Base-by-base conservation (phyloP, 2,797 vertebrate genomes). In the Spheniscus humboldti region DNA sequence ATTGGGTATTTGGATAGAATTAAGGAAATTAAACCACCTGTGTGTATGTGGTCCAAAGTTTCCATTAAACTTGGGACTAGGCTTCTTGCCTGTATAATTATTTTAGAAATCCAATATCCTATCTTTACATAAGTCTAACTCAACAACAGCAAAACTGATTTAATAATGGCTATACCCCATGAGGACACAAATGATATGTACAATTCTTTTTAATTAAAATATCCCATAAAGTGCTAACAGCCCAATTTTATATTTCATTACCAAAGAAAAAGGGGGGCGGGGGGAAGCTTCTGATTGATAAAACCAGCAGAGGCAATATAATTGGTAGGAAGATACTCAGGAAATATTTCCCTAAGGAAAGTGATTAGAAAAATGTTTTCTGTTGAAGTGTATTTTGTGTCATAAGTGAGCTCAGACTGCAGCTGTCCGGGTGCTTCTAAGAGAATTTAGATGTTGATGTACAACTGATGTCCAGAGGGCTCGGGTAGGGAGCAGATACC, bases 71-170 rank as follows among this genome's bases (percentile, higher is more conserved):
- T 13, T 23, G 2, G 22, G 45, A 62, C 57, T 60, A 47, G 37
- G 84, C 17, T 35, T 91, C 55, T 86, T 94, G 76, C 76, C 63
- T 53, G 3, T 80, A 18, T 83, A 93, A 93, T 96, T 94, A 86
- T 19, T 88, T 91, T 83, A 64, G 78, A 94, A 97, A 96, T 94
- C 53, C 63, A 90, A 67, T 95, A 73, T 71, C 13, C 50, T 73
- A 20, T 35, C 86, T 94, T 83, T 81, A 71, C 22, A 5, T 84
- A 66, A 73, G 33, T 63, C 22, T 60, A 86, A 85, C 35, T 79
- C 63, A 75, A 86, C 66, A 86, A 81, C 52, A 91, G 75, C 9
- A 56, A 74, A 86, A 94, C 90, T 86, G 72, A 90, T 95, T 91
- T 78, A 84, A 48, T 86, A 75, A 43, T 83, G 33, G 33, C 64